A percentile compares a stretch with the other conserved stretches of the same genome.
Evolutionary conservation across 2,113 vertebrate genomes (phyloP).

Genomic region (Chaenogobius annularis): DNA sequence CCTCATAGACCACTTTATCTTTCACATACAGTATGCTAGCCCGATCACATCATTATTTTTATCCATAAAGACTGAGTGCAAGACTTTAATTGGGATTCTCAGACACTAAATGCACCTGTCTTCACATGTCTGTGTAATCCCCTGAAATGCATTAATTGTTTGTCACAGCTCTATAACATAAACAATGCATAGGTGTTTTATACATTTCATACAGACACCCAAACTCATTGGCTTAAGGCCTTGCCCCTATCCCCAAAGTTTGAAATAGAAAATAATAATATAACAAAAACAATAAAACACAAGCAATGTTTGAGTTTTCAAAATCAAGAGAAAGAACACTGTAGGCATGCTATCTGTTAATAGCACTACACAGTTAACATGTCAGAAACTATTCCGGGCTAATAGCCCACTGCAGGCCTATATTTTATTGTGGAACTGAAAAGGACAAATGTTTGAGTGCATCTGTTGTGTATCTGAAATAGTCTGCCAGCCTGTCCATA

Average conservation of each 20-base stretch:
- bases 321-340: too few relatives aligned
- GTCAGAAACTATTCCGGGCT: not conserved
- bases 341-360: too few relatives aligned
- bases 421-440: constrained; percentile 18
- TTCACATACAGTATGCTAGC: constrained; percentile 9
- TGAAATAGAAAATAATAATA: too few relatives aligned
- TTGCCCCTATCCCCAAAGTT: too few relatives aligned
- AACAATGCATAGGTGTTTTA: constrained; percentile 57
- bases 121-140: constrained; percentile 42
- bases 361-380: too few relatives aligned
- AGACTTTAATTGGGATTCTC: constrained; percentile 42
- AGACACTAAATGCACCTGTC: constrained; percentile 58
- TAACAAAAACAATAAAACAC: not conserved
- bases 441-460: constrained; percentile 58
- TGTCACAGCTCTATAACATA: constrained; percentile 36
- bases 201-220: constrained; percentile 48
- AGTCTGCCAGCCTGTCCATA: constrained; percentile 64
- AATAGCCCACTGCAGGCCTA: not conserved
- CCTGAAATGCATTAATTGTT: constrained; percentile 25
- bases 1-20: constrained; percentile 15
- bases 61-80: constrained; percentile 18
- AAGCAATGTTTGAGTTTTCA: not conserved
- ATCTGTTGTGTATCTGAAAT: constrained; percentile 78
- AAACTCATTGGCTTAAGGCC: constrained; percentile 8
- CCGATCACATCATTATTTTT: constrained; percentile 13